Percentiles rank a stretch among this genome's conserved stretches.
Evolutionary conservation across 2,797 vertebrate species (phyloP).

Genomic region (Acomys russatus): DNA sequence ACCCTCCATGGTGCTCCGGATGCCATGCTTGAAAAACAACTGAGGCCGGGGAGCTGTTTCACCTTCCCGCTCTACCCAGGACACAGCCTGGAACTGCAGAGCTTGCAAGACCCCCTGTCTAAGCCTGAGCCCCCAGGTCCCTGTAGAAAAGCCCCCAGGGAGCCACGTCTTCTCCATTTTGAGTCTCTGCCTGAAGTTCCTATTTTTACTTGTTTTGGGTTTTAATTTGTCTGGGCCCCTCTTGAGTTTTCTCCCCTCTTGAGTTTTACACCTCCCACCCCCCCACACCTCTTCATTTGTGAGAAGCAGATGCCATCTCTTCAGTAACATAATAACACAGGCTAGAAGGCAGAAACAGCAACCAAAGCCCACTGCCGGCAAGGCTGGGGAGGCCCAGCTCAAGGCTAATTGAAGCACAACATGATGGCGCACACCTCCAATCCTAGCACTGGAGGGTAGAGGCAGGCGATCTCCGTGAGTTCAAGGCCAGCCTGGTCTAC

Average conservation of each 20-base stretch:
- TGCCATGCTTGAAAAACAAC: neutral
- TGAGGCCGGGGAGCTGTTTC: neutral
- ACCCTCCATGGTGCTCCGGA: neutral
- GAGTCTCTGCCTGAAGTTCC: neutral
- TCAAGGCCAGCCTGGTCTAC: neutral
- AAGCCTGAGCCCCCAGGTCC: neutral
- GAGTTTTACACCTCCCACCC: neutral
- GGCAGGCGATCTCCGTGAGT: neutral
- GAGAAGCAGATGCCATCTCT: neutral
- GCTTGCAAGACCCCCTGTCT: neutral
- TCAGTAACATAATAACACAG: neutral
- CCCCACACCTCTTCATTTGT: neutral
- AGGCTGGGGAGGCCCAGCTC: neutral
- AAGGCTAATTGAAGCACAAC: neutral
- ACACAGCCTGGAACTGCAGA: neutral
- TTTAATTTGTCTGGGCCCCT: neutral
- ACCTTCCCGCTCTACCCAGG: neutral
- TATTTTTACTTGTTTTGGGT: neutral
- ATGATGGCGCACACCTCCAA: accelerated
- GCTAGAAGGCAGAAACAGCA: neutral
- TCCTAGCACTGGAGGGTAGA: neutral
- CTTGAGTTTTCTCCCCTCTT: accelerated
- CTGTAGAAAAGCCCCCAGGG: neutral
- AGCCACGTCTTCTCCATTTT: neutral
- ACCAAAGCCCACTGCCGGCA: neutral